Evolutionary conservation across 2,113 vertebrate species (phyloP).

Genomic region (Carassius carassius): DNA sequence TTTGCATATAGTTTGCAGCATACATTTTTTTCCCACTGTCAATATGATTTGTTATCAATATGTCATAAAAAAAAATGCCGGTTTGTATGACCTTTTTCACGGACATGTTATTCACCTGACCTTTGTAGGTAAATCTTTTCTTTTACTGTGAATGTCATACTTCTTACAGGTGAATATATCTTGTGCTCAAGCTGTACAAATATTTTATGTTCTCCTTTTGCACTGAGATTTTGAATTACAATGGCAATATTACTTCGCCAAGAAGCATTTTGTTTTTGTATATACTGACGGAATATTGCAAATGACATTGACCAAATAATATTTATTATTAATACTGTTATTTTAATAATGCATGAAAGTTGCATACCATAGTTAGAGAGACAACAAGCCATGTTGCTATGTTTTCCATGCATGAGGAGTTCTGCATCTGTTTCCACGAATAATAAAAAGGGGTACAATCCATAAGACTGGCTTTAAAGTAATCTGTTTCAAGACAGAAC

Average conservation of each 20-base stretch:
- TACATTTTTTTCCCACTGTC: conserved; percentile 2
- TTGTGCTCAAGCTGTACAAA: conserved; percentile 40
- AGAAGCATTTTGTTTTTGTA: conserved; percentile 33
- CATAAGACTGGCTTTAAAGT: background rate
- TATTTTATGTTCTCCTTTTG: conserved; percentile 45
- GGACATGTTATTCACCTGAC: conserved; percentile 19
- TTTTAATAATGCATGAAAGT: conserved; percentile 51
- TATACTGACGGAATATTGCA: conserved; percentile 12
- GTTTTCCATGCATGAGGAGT: conserved; percentile 52
- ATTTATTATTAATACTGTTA: conserved; percentile 24
- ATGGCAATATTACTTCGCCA: conserved; percentile 37
- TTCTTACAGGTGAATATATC: conserved; percentile 34
- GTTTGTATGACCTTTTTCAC: conserved; percentile 21
- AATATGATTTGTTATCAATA: background rate
- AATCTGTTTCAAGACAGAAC: background rate
- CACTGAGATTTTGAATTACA: conserved; percentile 47
- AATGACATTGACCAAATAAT: conserved; percentile 27
- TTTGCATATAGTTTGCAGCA: conserved; percentile 35
- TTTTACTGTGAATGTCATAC: conserved; percentile 44
- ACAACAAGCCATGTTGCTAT: conserved; percentile 15
- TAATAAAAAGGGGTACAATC: conserved; percentile 8
- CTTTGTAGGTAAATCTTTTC: conserved; percentile 34
- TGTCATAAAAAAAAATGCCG: conserved; percentile 20
- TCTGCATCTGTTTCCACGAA: conserved; percentile 47
- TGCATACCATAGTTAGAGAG: conserved; percentile 34